phyloP scores from a whole-genome alignment of 2,888 invertebrate species.

The Bombylius major region DNA sequence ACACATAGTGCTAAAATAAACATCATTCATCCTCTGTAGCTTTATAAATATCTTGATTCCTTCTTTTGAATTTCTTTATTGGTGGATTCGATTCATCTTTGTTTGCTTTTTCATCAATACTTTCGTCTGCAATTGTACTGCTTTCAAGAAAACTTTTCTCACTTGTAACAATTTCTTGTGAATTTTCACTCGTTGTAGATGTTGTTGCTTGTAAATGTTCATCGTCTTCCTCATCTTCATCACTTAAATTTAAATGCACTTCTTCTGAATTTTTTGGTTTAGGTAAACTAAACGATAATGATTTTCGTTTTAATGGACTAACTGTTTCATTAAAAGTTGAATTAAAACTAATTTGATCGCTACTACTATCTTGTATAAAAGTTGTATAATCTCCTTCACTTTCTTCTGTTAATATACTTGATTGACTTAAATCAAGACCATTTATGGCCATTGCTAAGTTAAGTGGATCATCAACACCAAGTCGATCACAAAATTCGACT shows the following conservation, averaged over 20 bases:
- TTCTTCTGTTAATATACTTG: constrained; percentile 18
- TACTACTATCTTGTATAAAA: constrained; percentile 4
- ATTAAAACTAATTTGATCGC: constrained; percentile 16
- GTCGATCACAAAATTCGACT: constrained; percentile 47
- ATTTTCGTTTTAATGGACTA: constrained; percentile 25
- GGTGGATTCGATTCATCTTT: constrained; percentile 17
- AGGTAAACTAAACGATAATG: constrained; percentile 14
- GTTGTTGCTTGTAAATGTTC: too few species aligned
- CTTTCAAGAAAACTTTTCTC: not conserved
- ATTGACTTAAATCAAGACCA: constrained; percentile 34
- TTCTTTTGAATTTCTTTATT: constrained; percentile 31
- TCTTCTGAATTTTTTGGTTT: constrained; percentile 18
- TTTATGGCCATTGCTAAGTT: constrained; percentile 44
- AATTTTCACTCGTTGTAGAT: too few species aligned
- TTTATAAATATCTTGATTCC: constrained; percentile 30
- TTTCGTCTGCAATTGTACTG: not conserved
- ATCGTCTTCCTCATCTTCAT: too few species aligned
- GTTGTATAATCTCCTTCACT: constrained; percentile 13
- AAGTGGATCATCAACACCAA: constrained; percentile 73
- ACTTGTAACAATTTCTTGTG: too few species aligned
- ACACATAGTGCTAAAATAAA: too few species aligned
- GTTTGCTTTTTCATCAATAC: not conserved
- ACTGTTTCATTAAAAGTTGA: constrained; percentile 12
- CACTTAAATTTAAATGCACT: not conserved
- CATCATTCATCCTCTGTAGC: too few species aligned